phyloP scores from a whole-genome alignment of 2,888 invertebrate species.

The Tanaodytes sp. region DNA sequence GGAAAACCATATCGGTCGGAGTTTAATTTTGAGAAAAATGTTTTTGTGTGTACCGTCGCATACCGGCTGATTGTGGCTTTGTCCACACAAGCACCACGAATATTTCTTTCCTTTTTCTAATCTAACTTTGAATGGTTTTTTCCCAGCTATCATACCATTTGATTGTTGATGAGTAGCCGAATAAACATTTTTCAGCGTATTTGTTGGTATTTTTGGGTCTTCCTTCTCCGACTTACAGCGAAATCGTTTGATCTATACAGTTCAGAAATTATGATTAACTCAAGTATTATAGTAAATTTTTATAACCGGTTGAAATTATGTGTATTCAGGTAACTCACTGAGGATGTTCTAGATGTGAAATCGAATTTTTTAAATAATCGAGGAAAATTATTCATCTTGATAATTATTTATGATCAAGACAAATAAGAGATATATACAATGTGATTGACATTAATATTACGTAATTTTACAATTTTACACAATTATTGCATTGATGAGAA shows the following conservation, averaged over 20 bases:
- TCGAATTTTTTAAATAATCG: too few relatives aligned
- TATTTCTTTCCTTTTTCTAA: conserved; percentile 78
- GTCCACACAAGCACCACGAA: conserved; percentile 95
- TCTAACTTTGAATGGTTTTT: conserved; percentile 87
- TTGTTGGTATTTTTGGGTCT: conserved; percentile 79
- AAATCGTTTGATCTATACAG: background rate
- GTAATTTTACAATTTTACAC: too few relatives aligned
- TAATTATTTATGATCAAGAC: too few relatives aligned
- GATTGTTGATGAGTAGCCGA: conserved; percentile 78
- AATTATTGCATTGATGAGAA: too few relatives aligned
- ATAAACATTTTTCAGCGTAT: conserved; percentile 77
- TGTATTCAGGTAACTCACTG: background rate
- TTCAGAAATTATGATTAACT: too few relatives aligned
- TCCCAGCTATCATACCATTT: conserved; percentile 88
- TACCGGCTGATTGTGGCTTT: conserved; percentile 91
- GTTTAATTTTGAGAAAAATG: conserved; percentile 81
- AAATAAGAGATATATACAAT: too few relatives aligned
- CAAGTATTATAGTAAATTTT: too few relatives aligned
- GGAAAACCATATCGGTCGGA: conserved; percentile 86
- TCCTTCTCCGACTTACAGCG: background rate
- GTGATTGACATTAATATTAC: too few relatives aligned
- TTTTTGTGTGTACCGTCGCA: conserved; percentile 95
- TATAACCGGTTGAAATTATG: too few relatives aligned
- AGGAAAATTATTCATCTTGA: too few relatives aligned
- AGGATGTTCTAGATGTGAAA: too few relatives aligned